Evolutionary conservation across 2,888 invertebrate genomes (phyloP).

Genomic region (Drosophila macrothrix): DNA sequence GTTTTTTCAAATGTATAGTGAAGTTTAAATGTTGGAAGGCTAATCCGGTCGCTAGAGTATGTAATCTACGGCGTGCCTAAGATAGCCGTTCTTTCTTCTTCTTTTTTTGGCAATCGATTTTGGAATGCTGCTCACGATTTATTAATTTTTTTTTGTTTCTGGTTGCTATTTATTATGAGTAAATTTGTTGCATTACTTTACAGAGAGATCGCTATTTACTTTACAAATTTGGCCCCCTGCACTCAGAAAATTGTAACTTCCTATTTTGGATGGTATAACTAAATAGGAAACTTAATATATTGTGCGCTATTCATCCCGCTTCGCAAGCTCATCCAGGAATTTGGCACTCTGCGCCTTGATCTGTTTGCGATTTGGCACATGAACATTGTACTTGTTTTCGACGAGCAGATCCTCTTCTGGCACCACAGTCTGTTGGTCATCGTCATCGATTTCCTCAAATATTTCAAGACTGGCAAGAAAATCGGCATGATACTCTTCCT

Average conservation of each 20-base stretch:
- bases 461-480: conserved; percentile 64
- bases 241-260: background rate
- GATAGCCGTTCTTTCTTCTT: background rate
- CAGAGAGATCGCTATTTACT: conserved; percentile 3
- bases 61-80: background rate
- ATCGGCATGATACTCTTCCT: conserved; percentile 74
- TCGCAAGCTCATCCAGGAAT: conserved; percentile 82
- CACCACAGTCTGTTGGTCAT: conserved; percentile 29
- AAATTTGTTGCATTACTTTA: conserved; percentile 29
- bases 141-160: conserved; percentile 39
- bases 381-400: conserved; percentile 68
- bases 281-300: background rate
- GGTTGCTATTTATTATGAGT: conserved; percentile 42
- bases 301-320: conserved; percentile 75
- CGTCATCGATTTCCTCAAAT: conserved; percentile 31
- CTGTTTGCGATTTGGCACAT: conserved; percentile 81
- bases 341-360: conserved; percentile 83
- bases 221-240: conserved; percentile 12
- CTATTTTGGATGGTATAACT: conserved; percentile 20
- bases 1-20: background rate
- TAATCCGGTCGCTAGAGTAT: background rate
- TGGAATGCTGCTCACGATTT: conserved; percentile 71
- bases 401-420: conserved; percentile 64
- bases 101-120: conserved; percentile 33
- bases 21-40: background rate